Percentiles rank a stretch among this genome's conserved stretches.
Evolutionary conservation across 1,140 invertebrate species (phyloP).

Genomic region (Vanessa tameamea): DNA sequence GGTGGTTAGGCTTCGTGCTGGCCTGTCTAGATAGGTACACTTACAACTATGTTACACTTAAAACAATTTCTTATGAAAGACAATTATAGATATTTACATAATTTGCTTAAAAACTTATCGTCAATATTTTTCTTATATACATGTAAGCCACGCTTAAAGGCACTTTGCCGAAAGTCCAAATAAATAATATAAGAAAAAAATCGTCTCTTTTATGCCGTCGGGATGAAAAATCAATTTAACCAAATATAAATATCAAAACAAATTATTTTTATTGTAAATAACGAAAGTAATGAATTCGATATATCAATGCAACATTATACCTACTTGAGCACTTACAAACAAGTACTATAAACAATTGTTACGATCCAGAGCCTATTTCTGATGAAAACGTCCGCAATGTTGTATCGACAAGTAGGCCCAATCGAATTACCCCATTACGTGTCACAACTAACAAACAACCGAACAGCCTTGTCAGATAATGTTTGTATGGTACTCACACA

Average conservation of each 20-base stretch:
- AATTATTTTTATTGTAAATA: background rate
- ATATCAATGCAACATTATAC: background rate
- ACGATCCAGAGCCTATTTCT: conserved; percentile 10
- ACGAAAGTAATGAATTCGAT: background rate
- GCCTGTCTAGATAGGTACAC: too few species aligned
- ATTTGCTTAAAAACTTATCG: too few species aligned
- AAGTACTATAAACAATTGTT: conserved; percentile 23
- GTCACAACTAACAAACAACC: background rate
- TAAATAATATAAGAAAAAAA: too few species aligned
- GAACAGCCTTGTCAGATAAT: background rate
- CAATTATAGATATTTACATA: too few species aligned
- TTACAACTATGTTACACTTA: too few species aligned
- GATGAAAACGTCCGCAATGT: conserved; percentile 28
- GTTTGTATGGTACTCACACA: too few species aligned
- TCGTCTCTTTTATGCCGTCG: too few species aligned
- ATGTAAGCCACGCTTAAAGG: background rate
- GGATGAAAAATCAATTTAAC: too few species aligned
- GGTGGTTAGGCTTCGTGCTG: too few species aligned
- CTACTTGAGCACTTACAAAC: background rate
- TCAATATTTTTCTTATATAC: too few species aligned
- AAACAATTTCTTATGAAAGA: too few species aligned
- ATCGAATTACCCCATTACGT: conserved; percentile 23
- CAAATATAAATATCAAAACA: too few species aligned
- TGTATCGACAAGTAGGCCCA: conserved; percentile 31
- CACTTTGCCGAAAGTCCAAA: background rate